Base-by-base conservation (phyloP, 2,113 vertebrate genomes). In the Excalfactoria chinensis region DNA sequence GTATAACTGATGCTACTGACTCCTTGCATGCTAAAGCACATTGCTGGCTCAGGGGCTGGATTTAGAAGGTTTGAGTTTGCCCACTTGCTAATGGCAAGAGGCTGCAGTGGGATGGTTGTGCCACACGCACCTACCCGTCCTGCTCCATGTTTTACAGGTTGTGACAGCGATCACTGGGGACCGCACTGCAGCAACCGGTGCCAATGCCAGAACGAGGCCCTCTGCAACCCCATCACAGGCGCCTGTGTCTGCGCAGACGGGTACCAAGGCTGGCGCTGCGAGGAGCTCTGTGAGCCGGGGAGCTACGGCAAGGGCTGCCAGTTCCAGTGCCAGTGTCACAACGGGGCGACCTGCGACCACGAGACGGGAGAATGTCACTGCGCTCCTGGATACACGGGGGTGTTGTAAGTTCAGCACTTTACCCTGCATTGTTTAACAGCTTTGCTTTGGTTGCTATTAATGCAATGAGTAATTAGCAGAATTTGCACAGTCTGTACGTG, bases 181-280 rank as follows among this genome's bases (percentile, higher is more conserved):
- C 99, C 99, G 13, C 99, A 99, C 83, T 99, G 99, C 98, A 99
- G 99, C 96, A 99, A 99, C 96, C 98, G 99, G 6, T 99, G 99
- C 97, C 99, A 99, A 94, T 99, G 99, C 85, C 99, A 98, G 96
- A 99, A 99, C 3, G 98, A 97, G 20, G 99, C 99, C 11, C 98
- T 99, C 93, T 99, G 99, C 96, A 99, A 99, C 98, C 99, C 99
- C 95, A 99, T 99, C 98, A 99, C 99, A 0, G 99, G 99, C 0
- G 99, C 99, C 90, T 99, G 99, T 34, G 99, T 99, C 75, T 99
- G 99, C 56, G 98, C 99, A 0, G 98, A 99, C 0, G 99, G 99
- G 26, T 99, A 98, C 98, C 98, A 98, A 40, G 99, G 99, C 32
- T 99, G 99, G 99, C 99, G 99, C 64, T 99, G 99, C 8, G 99